These are phyloP conservation scores for Eunapius fragilis DNA, from an alignment of 37 sponge, comb jelly and placozoan species.

Conservation along the genomic window DNA sequence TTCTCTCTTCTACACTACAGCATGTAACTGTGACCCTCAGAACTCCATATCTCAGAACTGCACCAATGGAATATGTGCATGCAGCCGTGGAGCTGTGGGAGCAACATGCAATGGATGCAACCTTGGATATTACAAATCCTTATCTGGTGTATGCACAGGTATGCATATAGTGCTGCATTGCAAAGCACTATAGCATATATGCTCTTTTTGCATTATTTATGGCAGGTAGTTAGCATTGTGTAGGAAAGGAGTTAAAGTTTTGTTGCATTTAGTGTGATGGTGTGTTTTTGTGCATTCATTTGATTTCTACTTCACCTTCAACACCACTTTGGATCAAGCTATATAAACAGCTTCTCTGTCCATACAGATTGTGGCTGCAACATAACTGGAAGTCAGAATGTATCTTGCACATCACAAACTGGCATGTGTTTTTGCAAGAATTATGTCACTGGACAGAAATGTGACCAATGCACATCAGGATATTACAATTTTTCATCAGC, in stretches of 20 bases:
- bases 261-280: too few relatives aligned
- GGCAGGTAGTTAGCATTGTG: too few relatives aligned
- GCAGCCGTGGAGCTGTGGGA: conserved; percentile 77
- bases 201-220: neutral
- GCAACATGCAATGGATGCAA: conserved; percentile 76
- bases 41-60: conserved; percentile 65
- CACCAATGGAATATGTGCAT: conserved; percentile 30
- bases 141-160: conserved; percentile 62
- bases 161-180: neutral
- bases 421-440: conserved; percentile 83
- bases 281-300: too few relatives aligned
- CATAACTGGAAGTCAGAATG: conserved; percentile 15
- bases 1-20: conserved; percentile 15
- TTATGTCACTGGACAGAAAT: conserved; percentile 75
- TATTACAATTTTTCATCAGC: conserved; percentile 34
- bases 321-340: too few relatives aligned
- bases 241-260: too few relatives aligned
- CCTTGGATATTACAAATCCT: conserved; percentile 49
- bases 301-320: too few relatives aligned
- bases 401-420: conserved; percentile 19
- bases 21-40: conserved; percentile 84
- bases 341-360: too few relatives aligned
- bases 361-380: conserved; percentile 69
- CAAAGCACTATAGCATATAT: neutral
- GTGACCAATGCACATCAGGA: conserved; percentile 69